Conservation (phyloP, 2,888 invertebrate genomes). For the Tanaodytes sp. region DNA sequence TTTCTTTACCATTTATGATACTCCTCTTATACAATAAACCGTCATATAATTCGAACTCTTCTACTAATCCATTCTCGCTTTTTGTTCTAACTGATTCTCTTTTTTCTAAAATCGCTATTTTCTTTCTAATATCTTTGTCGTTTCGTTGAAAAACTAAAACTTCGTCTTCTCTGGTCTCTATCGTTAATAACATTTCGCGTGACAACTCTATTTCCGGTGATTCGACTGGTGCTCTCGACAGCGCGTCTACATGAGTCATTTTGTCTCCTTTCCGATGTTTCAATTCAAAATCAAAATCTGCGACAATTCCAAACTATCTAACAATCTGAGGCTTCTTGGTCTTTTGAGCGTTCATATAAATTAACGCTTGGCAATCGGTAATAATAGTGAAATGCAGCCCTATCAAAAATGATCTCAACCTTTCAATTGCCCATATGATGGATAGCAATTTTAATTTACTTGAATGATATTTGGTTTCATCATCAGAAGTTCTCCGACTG, state of each 20-base stretch:
- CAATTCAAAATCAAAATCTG: neutral
- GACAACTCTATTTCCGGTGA: neutral
- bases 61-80: neutral
- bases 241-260: slow-evolving; percentile 2
- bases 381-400: neutral
- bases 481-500: slow-evolving; percentile 30
- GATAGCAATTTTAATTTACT: neutral
- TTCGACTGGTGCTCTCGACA: slow-evolving; percentile 1
- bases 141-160: neutral
- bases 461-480: slow-evolving; percentile 21
- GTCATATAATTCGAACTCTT: neutral
- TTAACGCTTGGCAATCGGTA: slow-evolving; percentile 2
- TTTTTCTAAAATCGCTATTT: neutral
- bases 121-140: neutral
- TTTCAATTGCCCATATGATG: neutral
- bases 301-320: neutral
- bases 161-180: neutral
- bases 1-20: no score
- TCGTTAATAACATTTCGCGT: neutral
- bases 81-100: neutral
- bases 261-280: neutral
- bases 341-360: neutral
- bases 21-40: neutral
- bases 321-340: slow-evolving; percentile 1
- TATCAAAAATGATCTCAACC: neutral